A percentile compares a stretch with the other conserved stretches of the same genome.
phyloP scores from a whole-genome alignment of 2,797 vertebrate species.

The Chelmon rostratus region DNA sequence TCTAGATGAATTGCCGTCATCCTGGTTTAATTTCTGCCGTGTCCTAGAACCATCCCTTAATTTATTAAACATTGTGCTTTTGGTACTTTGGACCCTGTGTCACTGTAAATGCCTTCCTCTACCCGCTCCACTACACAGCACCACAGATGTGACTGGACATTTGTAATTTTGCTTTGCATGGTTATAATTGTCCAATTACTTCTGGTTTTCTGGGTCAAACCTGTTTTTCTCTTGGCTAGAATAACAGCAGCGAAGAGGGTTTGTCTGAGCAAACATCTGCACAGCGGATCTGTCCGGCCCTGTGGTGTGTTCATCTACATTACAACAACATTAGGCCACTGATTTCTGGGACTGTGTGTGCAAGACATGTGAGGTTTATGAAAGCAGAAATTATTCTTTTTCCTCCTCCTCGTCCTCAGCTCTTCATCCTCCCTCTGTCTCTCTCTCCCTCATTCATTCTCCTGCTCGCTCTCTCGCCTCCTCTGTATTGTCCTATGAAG shows the following conservation, averaged over 20 bases:
- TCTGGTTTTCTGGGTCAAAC: conserved; percentile 40
- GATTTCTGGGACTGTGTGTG: conserved; percentile 56
- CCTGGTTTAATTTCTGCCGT: neutral
- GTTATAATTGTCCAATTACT: conserved; percentile 34
- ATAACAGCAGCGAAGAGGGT: conserved; percentile 20
- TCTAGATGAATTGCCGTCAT: neutral
- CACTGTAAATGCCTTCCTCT: neutral
- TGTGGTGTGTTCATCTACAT: conserved; percentile 35
- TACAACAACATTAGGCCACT: conserved; percentile 30
- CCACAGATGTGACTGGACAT: conserved; percentile 62
- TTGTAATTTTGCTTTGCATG: conserved; percentile 26
- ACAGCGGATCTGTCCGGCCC: conserved; percentile 12
- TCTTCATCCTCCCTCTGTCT: conserved; percentile 20
- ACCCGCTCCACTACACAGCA: neutral
- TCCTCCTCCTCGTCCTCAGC: conserved; percentile 27
- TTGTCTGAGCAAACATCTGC: conserved; percentile 59
- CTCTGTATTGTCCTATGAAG: conserved; percentile 76
- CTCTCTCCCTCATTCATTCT: conserved; percentile 15
- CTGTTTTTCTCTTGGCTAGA: conserved; percentile 28
- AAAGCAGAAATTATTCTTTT: conserved; percentile 71
- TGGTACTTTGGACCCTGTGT: neutral
- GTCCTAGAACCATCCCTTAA: neutral
- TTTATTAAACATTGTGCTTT: neutral
- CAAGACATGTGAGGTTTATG: conserved; percentile 65
- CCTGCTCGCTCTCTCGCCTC: conserved; percentile 26